Evolutionary conservation across 2,888 invertebrate species (phyloP).

Genomic region (Pollenia angustigena): DNA sequence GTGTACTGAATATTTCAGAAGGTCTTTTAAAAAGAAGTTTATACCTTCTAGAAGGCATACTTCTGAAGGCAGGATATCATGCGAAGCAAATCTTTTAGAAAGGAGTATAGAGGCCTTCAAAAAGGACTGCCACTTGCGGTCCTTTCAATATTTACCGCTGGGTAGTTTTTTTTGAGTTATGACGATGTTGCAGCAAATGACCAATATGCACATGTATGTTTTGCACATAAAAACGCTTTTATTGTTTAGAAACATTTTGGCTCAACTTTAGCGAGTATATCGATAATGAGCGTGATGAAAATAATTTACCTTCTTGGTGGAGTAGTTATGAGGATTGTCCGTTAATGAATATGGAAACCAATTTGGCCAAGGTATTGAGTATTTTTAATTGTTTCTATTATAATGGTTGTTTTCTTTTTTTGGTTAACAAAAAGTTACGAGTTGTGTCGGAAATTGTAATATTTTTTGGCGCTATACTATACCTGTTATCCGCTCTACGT

Average conservation of each 20-base stretch:
- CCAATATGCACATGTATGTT: not conserved
- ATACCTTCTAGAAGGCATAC: no score
- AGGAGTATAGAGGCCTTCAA: no score
- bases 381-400: not conserved
- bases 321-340: slow-evolving; percentile 83
- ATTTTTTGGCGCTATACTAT: slow-evolving; percentile 92
- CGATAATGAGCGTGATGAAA: slow-evolving; percentile 79
- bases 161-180: no score
- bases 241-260: slow-evolving; percentile 82
- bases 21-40: no score
- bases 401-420: not conserved
- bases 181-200: not conserved
- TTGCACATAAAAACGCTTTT: not conserved
- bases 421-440: slow-evolving; percentile 85
- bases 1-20: no score
- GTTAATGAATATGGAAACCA: slow-evolving; percentile 82
- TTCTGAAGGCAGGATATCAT: no score
- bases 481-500: slow-evolving; percentile 92
- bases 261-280: slow-evolving; percentile 82
- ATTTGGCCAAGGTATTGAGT: slow-evolving; percentile 79
- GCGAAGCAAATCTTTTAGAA: no score
- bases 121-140: no score
- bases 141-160: no score
- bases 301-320: slow-evolving; percentile 81
- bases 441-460: slow-evolving; percentile 91